Percentiles rank a stretch among this genome's conserved stretches.
phyloP scores from a whole-genome alignment of 2,888 invertebrate genomes.

The Lissocephala sabroskyi region DNA sequence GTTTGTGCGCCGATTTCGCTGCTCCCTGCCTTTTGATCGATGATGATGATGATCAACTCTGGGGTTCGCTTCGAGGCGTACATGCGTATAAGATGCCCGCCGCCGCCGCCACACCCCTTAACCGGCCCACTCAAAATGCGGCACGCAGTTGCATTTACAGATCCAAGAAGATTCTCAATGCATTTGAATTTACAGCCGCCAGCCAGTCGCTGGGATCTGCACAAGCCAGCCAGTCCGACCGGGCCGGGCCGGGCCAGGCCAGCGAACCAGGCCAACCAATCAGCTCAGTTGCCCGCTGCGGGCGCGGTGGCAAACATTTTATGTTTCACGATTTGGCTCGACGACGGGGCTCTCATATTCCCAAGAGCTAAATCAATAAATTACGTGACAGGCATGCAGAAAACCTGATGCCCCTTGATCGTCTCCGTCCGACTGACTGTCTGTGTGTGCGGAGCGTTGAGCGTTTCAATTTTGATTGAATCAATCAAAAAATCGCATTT shows the following conservation, averaged over 20 bases:
- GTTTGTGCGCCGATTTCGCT: constrained; percentile 22
- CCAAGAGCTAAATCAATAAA: constrained; percentile 72
- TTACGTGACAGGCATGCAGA: constrained; percentile 72
- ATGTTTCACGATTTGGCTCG: constrained; percentile 49
- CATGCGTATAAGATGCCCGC: constrained; percentile 52
- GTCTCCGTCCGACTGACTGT: no score
- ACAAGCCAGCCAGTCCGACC: constrained; percentile 26
- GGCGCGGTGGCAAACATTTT: constrained; percentile 58
- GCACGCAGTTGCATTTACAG: constrained; percentile 56
- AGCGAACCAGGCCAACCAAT: constrained; percentile 43
- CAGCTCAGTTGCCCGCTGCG: constrained; percentile 24
- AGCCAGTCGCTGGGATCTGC: constrained; percentile 20
- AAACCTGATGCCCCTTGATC: constrained; percentile 57
- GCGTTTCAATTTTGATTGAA: constrained; percentile 64
- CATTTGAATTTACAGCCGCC: constrained; percentile 59
- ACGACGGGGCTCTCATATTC: constrained; percentile 43
- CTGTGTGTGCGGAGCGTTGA: constrained; percentile 37
- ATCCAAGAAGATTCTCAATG: constrained; percentile 52
- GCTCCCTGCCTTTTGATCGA: constrained; percentile 38
- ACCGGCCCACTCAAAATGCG: constrained; percentile 1
- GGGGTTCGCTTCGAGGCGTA: constrained; percentile 39
- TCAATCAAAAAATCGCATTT: constrained; percentile 65
- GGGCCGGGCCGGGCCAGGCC: constrained; percentile 40
- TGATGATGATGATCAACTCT: constrained; percentile 34
- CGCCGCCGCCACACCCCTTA: not conserved